Conservation (phyloP, 2,888 invertebrate genomes). For the Euzetes globulus region DNA sequence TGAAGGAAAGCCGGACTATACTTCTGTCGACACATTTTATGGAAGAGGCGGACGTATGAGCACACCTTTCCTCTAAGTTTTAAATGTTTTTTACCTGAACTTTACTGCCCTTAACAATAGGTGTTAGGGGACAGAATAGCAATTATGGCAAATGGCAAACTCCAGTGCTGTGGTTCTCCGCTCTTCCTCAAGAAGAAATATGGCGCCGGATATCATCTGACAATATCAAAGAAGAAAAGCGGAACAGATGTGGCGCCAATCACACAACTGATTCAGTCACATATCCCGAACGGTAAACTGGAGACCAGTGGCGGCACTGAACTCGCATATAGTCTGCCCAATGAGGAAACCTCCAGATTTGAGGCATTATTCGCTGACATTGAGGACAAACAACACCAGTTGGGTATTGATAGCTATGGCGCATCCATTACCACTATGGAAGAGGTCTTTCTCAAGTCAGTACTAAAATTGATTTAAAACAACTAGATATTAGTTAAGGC, state of each 20-base stretch:
- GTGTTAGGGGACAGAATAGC: constrained; percentile 79
- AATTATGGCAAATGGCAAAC: constrained; percentile 65
- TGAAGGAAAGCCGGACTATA: constrained; percentile 51
- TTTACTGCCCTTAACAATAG: no score
- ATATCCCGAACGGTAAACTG: constrained; percentile 49
- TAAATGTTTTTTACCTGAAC: no score
- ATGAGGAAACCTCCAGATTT: constrained; percentile 54
- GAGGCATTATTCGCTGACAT: constrained; percentile 58
- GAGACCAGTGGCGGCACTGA: constrained; percentile 68
- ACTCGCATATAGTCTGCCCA: constrained; percentile 61
- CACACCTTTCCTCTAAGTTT: not conserved
- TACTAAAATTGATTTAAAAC: no score
- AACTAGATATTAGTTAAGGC: no score
- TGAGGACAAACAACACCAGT: constrained; percentile 54
- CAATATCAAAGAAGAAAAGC: constrained; percentile 38
- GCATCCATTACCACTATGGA: constrained; percentile 82
- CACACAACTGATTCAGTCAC: constrained; percentile 44
- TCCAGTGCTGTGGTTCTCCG: constrained; percentile 71
- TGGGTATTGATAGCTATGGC: constrained; percentile 69
- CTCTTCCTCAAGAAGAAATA: constrained; percentile 65
- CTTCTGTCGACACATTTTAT: constrained; percentile 86
- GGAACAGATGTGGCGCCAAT: not conserved
- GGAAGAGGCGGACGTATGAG: constrained; percentile 61
- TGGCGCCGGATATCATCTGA: constrained; percentile 45
- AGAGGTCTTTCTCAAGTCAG: constrained; percentile 72